A percentile compares a stretch with the other conserved stretches of the same genome.
phyloP scores from a whole-genome alignment of 2,888 invertebrate genomes.

The Orgyia antiqua region DNA sequence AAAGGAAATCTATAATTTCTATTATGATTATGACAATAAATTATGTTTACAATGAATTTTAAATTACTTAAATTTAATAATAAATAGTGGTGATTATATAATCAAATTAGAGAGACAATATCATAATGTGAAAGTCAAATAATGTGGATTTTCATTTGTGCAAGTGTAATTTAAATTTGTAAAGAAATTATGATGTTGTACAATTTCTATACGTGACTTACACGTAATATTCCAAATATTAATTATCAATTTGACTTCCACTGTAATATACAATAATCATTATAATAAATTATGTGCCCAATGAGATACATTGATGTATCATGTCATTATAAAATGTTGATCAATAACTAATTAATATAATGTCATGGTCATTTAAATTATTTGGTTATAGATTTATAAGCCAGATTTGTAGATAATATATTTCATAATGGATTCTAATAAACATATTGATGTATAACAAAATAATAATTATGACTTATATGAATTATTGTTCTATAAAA shows the following conservation, averaged over 20 bases:
- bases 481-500: conserved; percentile 26
- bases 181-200: conserved; percentile 13
- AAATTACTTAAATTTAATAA: conserved; percentile 75
- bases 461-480: conserved; percentile 26
- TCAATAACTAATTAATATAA: conserved; percentile 55
- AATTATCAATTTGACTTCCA: conserved; percentile 46
- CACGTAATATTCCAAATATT: conserved; percentile 15
- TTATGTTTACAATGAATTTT: conserved; percentile 68
- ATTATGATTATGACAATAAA: conserved; percentile 72
- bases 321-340: conserved; percentile 71
- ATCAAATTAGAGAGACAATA: conserved; percentile 74
- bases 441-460: conserved; percentile 13
- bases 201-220: conserved; percentile 18
- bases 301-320: conserved; percentile 44
- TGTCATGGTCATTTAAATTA: conserved; percentile 67
- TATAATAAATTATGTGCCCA: conserved; percentile 47
- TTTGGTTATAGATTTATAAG: conserved; percentile 45
- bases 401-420: conserved; percentile 27
- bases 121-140: conserved; percentile 61
- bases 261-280: conserved; percentile 41
- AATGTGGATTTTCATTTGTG: conserved; percentile 33
- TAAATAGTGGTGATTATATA: conserved; percentile 73
- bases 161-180: conserved; percentile 22
- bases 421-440: conserved; percentile 20
- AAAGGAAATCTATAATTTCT: conserved; percentile 73